Evolutionary conservation across 2,888 invertebrate species (phyloP).

Genomic region (Sphaerophoria rueppellii): DNA sequence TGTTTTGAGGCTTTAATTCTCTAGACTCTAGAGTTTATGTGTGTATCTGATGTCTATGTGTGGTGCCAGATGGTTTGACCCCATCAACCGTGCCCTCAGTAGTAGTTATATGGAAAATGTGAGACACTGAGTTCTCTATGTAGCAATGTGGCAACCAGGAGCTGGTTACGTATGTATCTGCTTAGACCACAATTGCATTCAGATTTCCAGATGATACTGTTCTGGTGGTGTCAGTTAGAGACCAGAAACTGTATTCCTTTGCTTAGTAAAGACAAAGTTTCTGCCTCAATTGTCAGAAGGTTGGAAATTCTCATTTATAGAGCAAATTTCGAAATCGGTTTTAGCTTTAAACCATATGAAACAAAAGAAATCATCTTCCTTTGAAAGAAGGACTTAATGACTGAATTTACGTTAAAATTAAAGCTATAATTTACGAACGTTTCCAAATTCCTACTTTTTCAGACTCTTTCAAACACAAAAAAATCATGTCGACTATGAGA

Average conservation of each 20-base stretch:
- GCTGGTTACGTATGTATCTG: constrained; percentile 21
- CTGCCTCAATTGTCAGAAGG: not conserved
- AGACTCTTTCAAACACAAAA: not conserved
- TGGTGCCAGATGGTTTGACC: not conserved
- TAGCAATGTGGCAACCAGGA: constrained; percentile 28
- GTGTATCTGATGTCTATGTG: not conserved
- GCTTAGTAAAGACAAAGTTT: constrained; percentile 3
- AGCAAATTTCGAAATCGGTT: constrained; percentile 11
- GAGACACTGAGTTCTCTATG: constrained; percentile 53
- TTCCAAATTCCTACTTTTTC: not conserved
- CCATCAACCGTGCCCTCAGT: not conserved
- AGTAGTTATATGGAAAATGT: constrained; percentile 31
- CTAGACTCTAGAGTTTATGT: not conserved
- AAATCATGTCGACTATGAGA: constrained; percentile 1
- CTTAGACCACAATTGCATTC: constrained; percentile 46
- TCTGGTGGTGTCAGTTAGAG: constrained; percentile 50
- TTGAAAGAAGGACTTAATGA: no score
- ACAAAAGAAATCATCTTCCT: constrained; percentile 1
- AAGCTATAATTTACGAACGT: no score
- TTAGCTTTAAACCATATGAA: not conserved
- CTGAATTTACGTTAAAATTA: no score
- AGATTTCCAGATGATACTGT: constrained; percentile 60
- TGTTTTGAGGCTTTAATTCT: constrained; percentile 21
- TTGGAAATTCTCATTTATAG: not conserved
- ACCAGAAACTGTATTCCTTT: constrained; percentile 25